phyloP scores from a whole-genome alignment of 2,797 vertebrate species.

The Megalops cyprinoides region DNA sequence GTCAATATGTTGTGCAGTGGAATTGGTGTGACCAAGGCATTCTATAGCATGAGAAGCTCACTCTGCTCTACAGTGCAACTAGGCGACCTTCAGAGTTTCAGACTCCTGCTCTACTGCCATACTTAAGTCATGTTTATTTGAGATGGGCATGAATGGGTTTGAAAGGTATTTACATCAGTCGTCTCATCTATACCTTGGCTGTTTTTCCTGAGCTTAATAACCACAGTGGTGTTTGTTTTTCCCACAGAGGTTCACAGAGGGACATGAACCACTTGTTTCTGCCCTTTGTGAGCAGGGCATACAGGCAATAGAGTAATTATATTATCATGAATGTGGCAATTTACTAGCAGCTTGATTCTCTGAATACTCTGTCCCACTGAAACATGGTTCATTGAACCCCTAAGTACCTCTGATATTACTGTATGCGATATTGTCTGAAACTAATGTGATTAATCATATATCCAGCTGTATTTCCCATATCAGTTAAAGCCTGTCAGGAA shows the following conservation, averaged over 20 bases:
- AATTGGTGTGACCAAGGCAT: not conserved
- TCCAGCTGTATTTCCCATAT: no score
- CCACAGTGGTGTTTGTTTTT: not conserved
- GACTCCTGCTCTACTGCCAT: not conserved
- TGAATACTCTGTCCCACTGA: no score
- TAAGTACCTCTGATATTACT: no score
- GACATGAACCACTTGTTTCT: not conserved
- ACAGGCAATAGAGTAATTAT: not conserved
- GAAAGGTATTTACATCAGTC: not conserved
- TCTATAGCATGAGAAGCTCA: no score
- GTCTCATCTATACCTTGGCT: not conserved
- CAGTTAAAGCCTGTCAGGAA: no score
- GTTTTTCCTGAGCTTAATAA: not conserved
- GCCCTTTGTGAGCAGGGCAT: not conserved
- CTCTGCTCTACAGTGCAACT: not conserved
- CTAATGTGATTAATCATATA: no score
- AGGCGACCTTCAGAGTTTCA: not conserved
- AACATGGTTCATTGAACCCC: no score
- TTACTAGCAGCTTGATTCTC: not conserved
- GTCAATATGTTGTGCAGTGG: not conserved
- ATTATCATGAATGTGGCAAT: not conserved
- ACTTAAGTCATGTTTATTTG: not conserved
- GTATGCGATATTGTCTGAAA: no score
- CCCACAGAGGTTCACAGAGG: not conserved
- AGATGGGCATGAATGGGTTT: not conserved